Evolutionary conservation across 2,113 vertebrate species (phyloP), one percentile per base, ranked within the genome.

Genomic region (Pseudorasbora parva): DNA sequence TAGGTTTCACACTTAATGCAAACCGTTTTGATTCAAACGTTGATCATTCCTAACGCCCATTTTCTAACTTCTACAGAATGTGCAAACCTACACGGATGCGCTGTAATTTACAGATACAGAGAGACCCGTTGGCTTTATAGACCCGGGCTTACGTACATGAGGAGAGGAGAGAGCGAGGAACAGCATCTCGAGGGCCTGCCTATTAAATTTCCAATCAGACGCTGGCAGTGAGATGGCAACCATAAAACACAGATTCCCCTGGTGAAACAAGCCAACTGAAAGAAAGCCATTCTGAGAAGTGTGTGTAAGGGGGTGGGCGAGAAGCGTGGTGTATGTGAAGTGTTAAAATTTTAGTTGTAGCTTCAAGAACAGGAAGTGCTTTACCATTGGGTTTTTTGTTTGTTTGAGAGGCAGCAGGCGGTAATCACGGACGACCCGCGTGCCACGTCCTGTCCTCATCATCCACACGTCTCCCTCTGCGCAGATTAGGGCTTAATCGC

Each of bases 191-290:
- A 66, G 73, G 64, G 62, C 62, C 82, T 41, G 79, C 69, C 88
- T 89, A 88, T 89, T 89, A 90, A 84, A 89, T 89, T 87, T 88
- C 84, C 87, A 87, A 85, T 90, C 85, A 85, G 85, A 83, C 49
- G 81, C 49, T 57, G 74, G 75, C 69, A 51, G 79, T 56, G 82
- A 64, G 64, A 82, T 86, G 82, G 85, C 71, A 87, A 82, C 87
- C 82, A 89, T 87, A 86, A 88, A 89, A 66, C 75, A 87, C 87
- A 89, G 25, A 86, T 79, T 85, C 84, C 85, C 84, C 45, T 56
- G 23, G 80, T 78, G 85, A 87, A 84, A 83, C 73, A 78, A 84
- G 82, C 84, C 76, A 78, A 81, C 57, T 27, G 62, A 71, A 83
- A 84, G 82, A 78, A 78, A 15, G 25, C 73, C 25, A 21, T 33